Base-by-base conservation (phyloP, 2,888 invertebrate genomes). In the Cephus nigrinus region DNA sequence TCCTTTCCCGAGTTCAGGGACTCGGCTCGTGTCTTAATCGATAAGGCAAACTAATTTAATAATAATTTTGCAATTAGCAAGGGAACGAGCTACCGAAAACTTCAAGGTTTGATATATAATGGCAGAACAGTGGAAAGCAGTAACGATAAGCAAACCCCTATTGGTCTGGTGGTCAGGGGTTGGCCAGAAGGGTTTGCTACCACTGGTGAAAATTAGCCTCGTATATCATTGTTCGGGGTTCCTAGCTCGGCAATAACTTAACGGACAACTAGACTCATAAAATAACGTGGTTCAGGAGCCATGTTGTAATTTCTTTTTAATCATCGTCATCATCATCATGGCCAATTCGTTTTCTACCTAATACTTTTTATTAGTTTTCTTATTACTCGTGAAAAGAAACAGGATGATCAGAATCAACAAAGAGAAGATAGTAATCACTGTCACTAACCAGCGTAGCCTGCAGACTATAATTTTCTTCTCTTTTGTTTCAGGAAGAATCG, bases 221-320 rank as follows among this genome's bases (percentile, higher is more conserved):
- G 82, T 87, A 87, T 82, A 86, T 88, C 87, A 88, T 87, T 83
- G 80, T 78, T 80, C 81, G 79, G 79, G 82, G 85, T 86, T 81
- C 86, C 80, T 82, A 84, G 87, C 86, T 86, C 87, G 84, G 83
- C 84, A 83, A 86, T 84, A 87, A 87, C 87, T 87, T 87, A 86
- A 83, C 85, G 82, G 86, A 84, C 31, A 82, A 81, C 84, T 84
- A 82, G 79, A 81, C 83, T 84, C 83, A 82, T 84, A 83, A 86
- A 87, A 86, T 86, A 86, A 84, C 80, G 80, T 77, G 80, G 81
- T 78, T 77, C 83, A 81, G 82, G 80, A 71, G 71, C 55, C 23
- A 23, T 23, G 5, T 23, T 23, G 23, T 15, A 23, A 55, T 55
- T 36, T 12, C 12, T 4, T 15, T 36, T 12, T 36, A 4, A 35